Evolutionary conservation across 2,797 vertebrate species (phyloP), one percentile per base, ranked within the genome.

Genomic region (Pelobates cultripes): DNA sequence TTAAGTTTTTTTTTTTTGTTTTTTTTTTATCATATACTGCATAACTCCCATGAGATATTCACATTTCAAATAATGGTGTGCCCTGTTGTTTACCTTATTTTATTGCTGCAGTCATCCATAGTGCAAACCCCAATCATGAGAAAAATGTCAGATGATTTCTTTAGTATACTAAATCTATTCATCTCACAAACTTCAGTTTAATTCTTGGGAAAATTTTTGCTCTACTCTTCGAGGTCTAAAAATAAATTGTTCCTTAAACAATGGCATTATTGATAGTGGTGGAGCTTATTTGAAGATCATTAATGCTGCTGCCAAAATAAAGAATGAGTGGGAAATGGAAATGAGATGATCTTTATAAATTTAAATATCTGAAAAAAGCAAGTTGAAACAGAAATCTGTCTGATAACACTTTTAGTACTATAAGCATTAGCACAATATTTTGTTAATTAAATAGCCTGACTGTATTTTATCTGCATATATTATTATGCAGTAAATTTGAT

Each of bases 61-160:
- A 66, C 63, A 17, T 57, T 57, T 57, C n/a, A 64, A 64, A 64
- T 64, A 64, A 64, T 64, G 61, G n/a, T 73, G 28, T 64, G 17
- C 47, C 61, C 61, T 69, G 63, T 14, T 55, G 40, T n/a, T 57
- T 68, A 53, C 44, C n/a, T 43, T 67, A 8, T 74, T 80, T 74
- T 51, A 69, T 70, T 69, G 72, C 28, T 70, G 57, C 41, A 75
- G 53, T 61, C 42, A 61, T 44, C 40, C 66, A 47, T 51, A 40
- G 41, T 55, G 42, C 73, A 60, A 80, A 55, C 53, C 41, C 53
- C 68, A 71, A 13, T 75, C 72, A 81, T 81, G 66, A 43, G 79
- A 69, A 75, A 69, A 51, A 40, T 70, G 73, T 75, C 73, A 75
- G 64, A 70, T 81, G 73, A 72, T 75, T 57, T 73, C 47, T 73